A percentile compares a stretch with the other conserved stretches of the same genome.
Conservation (phyloP, 1,140 invertebrate genomes). For the Pseudomyrmex cubaensis region DNA sequence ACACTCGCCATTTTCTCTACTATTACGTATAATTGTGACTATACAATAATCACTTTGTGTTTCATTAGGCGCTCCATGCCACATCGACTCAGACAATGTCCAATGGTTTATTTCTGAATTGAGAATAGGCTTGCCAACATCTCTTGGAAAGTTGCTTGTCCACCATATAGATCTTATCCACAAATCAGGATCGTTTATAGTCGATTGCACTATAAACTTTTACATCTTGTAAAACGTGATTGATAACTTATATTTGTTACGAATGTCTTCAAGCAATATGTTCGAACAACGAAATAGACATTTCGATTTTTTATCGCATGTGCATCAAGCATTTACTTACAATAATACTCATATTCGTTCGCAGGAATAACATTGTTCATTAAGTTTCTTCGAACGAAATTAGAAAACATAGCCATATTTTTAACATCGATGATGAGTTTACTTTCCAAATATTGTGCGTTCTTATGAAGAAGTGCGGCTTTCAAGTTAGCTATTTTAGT, state of each 20-base stretch:
- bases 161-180: conserved; percentile 75
- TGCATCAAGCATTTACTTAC: conserved; percentile 32
- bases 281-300: neutral
- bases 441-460: conserved; percentile 28
- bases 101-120: conserved; percentile 30
- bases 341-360: conserved; percentile 30
- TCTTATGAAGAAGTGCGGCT: conserved; percentile 52
- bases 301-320: neutral
- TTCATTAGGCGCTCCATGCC: conserved; percentile 77
- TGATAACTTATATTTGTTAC: neutral
- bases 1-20: conserved; percentile 13
- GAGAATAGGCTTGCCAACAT: neutral
- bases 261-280: neutral
- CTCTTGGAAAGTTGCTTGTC: conserved; percentile 45
- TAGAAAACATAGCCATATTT: conserved; percentile 35
- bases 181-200: conserved; percentile 66
- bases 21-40: conserved; percentile 55
- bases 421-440: conserved; percentile 3
- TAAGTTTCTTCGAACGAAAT: conserved; percentile 41
- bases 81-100: conserved; percentile 61
- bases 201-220: conserved; percentile 54
- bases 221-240: conserved; percentile 3
- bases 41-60: conserved; percentile 79
- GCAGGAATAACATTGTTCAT: neutral
- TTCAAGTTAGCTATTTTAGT: conserved; percentile 58